These are phyloP conservation scores for Dasyornis broadbenti DNA, from an alignment of 2,113 vertebrate genomes.

Conservation along the genomic window DNA sequence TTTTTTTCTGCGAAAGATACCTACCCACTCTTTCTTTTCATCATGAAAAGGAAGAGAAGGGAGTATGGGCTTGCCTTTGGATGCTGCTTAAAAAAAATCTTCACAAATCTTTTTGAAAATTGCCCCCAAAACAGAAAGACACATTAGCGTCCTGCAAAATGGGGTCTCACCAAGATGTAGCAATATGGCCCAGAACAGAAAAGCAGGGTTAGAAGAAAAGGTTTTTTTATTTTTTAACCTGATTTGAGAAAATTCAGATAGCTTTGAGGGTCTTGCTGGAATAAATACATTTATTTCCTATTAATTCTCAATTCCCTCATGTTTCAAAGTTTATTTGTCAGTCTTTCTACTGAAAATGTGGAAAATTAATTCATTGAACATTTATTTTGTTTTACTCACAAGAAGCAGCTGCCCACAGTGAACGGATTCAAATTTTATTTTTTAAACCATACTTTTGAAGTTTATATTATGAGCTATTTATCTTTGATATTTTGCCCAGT, in stretches of 20 bases:
- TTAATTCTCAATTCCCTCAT: conserved; percentile 8
- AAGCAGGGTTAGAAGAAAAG: conserved; percentile 1
- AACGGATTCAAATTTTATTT: conserved; percentile 58
- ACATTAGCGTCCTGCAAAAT: neutral
- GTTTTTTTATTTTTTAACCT: neutral
- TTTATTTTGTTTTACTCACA: conserved; percentile 50
- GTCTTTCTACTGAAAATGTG: conserved; percentile 41
- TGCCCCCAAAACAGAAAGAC: conserved; percentile 1
- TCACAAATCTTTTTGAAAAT: conserved; percentile 1
- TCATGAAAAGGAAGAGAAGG: conserved; percentile 11
- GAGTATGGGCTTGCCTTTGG: neutral
- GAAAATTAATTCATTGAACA: conserved; percentile 46
- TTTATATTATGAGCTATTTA: conserved; percentile 52
- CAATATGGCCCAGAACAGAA: neutral
- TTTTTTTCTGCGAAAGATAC: conserved; percentile 1
- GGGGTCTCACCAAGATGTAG: neutral
- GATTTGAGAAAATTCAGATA: conserved; percentile 22
- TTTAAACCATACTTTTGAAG: conserved; percentile 66
- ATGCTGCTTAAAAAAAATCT: neutral
- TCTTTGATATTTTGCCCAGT: conserved; percentile 74
- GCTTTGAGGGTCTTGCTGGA: neutral
- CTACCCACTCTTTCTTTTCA: conserved; percentile 56
- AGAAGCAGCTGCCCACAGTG: conserved; percentile 60
- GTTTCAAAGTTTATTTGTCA: conserved; percentile 42
- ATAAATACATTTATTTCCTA: conserved; percentile 28